Percentiles rank a stretch among this genome's conserved stretches.
Evolutionary conservation across 2,113 vertebrate genomes (phyloP).

Genomic region (Osmerus eperlanus): DNA sequence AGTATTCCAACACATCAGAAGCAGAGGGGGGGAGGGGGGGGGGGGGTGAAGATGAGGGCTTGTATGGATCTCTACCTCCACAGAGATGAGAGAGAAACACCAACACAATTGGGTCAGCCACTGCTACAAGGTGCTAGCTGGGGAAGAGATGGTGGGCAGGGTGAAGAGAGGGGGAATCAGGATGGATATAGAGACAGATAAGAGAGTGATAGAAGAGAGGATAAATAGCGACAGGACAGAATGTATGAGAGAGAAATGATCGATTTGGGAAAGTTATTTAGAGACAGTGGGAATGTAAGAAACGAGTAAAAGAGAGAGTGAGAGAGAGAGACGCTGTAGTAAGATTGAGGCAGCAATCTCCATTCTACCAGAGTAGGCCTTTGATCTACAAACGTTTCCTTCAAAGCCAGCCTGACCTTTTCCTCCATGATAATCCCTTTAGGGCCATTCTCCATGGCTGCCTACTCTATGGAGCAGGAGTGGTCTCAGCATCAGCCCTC

Average conservation of each 20-base stretch:
- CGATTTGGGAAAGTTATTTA: too few relatives aligned
- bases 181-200: not conserved
- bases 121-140: constrained; percentile 39
- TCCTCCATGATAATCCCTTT: constrained; percentile 14
- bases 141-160: not conserved
- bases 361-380: constrained; percentile 9
- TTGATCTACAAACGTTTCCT: constrained; percentile 34
- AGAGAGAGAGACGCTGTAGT: not conserved
- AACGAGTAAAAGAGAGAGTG: not conserved
- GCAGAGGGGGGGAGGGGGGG: not conserved
- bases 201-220: not conserved
- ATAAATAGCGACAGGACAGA: too few relatives aligned
- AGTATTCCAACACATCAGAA: not conserved
- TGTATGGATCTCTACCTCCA: not conserved
- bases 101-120: constrained; percentile 49
- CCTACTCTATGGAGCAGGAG: not conserved
- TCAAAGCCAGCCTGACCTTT: constrained; percentile 35
- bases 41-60: not conserved
- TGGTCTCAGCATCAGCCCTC: too few relatives aligned
- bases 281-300: not conserved
- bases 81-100: constrained; percentile 21
- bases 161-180: not conserved
- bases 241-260: too few relatives aligned
- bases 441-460: not conserved
- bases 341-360: not conserved